Evolutionary conservation across 2,888 invertebrate species (phyloP).

Genomic region (Thymelicus acteon): DNA sequence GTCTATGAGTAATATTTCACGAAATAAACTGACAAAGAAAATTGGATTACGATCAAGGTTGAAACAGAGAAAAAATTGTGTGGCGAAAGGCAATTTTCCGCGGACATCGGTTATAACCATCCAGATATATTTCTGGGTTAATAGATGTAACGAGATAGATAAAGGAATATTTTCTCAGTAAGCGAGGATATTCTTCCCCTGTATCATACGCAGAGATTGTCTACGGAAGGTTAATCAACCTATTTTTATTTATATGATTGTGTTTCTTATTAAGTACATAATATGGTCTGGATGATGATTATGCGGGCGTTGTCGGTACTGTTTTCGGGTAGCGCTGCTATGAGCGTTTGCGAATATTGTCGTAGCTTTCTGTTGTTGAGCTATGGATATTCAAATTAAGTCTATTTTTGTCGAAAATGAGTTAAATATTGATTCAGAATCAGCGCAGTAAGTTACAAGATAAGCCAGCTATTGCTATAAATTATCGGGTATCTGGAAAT

Average conservation of each 20-base stretch:
- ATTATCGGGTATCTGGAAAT: too few relatives aligned
- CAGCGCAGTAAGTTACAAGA: too few relatives aligned
- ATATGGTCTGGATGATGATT: too few relatives aligned
- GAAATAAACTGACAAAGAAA: not conserved
- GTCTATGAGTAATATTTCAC: not conserved
- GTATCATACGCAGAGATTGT: conserved; percentile 29
- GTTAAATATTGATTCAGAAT: too few relatives aligned
- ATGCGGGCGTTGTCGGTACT: too few relatives aligned
- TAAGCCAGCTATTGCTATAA: too few relatives aligned
- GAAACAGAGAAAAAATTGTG: not conserved
- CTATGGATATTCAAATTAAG: too few relatives aligned
- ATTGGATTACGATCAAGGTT: conserved; percentile 7
- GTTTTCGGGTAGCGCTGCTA: too few relatives aligned
- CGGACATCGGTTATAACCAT: conserved; percentile 32
- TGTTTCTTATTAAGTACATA: conserved; percentile 8
- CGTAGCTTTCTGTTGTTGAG: too few relatives aligned
- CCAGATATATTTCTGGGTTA: conserved; percentile 31
- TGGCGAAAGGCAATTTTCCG: conserved; percentile 21
- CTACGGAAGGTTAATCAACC: conserved; percentile 16
- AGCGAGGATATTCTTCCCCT: conserved; percentile 18
- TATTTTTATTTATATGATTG: conserved; percentile 16
- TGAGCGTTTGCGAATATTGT: too few relatives aligned
- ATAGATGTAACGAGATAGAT: conserved; percentile 35
- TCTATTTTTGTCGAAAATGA: too few relatives aligned
- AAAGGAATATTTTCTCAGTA: conserved; percentile 22